Conservation (phyloP, 1,140 invertebrate species). For the Sycobia sp. region DNA sequence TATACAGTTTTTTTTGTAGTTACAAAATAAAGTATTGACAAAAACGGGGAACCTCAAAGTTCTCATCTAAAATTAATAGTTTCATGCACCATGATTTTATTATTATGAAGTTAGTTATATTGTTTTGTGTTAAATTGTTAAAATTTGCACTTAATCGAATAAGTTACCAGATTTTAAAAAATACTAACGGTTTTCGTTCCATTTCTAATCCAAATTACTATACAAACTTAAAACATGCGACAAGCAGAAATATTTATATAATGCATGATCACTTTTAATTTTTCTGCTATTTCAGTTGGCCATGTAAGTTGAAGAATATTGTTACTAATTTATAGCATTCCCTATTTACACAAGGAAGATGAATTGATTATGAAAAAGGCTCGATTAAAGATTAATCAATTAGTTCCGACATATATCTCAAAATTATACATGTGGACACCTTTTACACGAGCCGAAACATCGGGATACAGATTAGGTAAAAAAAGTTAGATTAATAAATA, state of each 20-base stretch:
- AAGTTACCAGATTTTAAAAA: too few relatives aligned
- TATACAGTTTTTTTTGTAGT: too few relatives aligned
- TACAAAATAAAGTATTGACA: too few relatives aligned
- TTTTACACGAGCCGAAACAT: neutral
- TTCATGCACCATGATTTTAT: conserved; percentile 14
- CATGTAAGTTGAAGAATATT: conserved; percentile 1
- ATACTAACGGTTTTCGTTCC: neutral
- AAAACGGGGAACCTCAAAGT: too few relatives aligned
- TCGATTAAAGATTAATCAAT: too few relatives aligned
- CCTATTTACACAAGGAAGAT: too few relatives aligned
- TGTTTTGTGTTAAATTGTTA: too few relatives aligned
- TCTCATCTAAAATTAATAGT: too few relatives aligned
- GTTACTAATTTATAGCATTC: too few relatives aligned
- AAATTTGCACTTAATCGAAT: too few relatives aligned
- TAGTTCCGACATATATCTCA: too few relatives aligned
- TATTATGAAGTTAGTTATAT: neutral
- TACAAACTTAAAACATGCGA: conserved; percentile 24
- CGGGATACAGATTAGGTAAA: conserved; percentile 1
- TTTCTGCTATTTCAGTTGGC: neutral
- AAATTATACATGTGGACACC: too few relatives aligned
- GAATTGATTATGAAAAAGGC: conserved; percentile 9
- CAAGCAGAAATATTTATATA: conserved; percentile 9
- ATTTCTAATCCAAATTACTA: neutral
- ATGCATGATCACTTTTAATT: conserved; percentile 19
- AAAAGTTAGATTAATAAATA: neutral